Evolutionary conservation across 53 echinoderm and acorn worm genomes (phyloP).

Genomic region (Henricia sp.): DNA sequence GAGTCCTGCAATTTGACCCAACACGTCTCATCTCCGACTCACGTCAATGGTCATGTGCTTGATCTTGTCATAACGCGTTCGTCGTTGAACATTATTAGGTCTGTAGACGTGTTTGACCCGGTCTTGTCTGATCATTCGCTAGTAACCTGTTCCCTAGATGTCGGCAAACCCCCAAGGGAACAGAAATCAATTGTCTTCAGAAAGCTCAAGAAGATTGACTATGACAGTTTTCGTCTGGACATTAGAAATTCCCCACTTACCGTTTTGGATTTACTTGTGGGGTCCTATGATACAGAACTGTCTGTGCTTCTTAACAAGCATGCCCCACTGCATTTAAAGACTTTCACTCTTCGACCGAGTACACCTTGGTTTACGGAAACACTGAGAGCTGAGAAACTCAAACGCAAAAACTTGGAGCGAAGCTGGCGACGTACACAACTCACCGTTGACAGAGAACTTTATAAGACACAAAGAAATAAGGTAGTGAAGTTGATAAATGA

Average conservation of each 20-base stretch:
- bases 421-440: slow-evolving; percentile 7
- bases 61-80: slow-evolving; percentile 3
- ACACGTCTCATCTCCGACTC: slow-evolving; percentile 9
- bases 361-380: slow-evolving; percentile 32
- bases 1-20: background rate
- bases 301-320: slow-evolving; percentile 19
- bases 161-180: background rate
- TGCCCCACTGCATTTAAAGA: slow-evolving; percentile 26
- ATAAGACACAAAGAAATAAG: slow-evolving; percentile 24
- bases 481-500: background rate
- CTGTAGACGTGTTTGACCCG: background rate
- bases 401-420: slow-evolving; percentile 6
- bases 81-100: background rate
- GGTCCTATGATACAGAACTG: background rate
- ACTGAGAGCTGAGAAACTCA: background rate
- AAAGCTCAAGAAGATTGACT: slow-evolving; percentile 2
- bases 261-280: background rate
- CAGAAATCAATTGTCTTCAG: background rate
- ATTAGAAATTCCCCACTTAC: background rate
- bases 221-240: background rate
- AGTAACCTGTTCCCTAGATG: background rate
- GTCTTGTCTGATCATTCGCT: slow-evolving; percentile 1
- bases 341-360: slow-evolving; percentile 20
- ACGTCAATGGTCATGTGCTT: slow-evolving; percentile 7
- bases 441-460: slow-evolving; percentile 5